Evolutionary conservation across 1,140 invertebrate genomes (phyloP), one percentile per base, ranked within the genome.

Genomic region (Caenorhabditis tropicalis): DNA sequence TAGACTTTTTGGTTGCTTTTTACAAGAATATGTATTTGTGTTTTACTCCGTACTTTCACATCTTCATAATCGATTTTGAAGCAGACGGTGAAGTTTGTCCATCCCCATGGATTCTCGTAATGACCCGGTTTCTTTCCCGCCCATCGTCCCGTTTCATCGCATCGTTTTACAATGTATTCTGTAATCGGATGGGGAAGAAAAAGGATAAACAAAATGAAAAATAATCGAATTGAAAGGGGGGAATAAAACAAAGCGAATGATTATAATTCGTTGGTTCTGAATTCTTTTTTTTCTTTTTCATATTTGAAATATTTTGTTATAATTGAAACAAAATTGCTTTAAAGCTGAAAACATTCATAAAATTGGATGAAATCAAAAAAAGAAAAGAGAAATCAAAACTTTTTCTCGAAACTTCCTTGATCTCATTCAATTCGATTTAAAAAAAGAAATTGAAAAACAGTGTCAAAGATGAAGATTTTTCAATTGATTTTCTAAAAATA

Each of bases 71-170:
- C 81, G 80, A 85, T 65, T 49, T 79, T 94, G 89, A 95, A 95
- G 89, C 96, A 97, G 0, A 94, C 93, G 0, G 94, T 95, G 90
- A 95, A 97, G 91, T 96, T 95, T 4, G 95, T 96, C 94, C 95
- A 97, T 0, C 95, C 95, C 7, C 92, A 92, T 2, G 91, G 89
- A 74, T 89, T 90, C 80, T 89, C 89, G 80, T 85, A 85, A 43
- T 58, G 31, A 39, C 79, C 80, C 29, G 80, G 60, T 27, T 82
- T 60, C 65, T 85, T 85, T 27, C 80, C 80, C 24, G 81, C 65
- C 84, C 84, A 85, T 70, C 84, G 53, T 56, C 84, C 84, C 21
- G 48, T 82, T 46, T 39, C 46, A 31, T 85, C 84, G 53, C 84
- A 85, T 24, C 58, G 48, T 39, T 85, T 85, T 53, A 46, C 56